Evolutionary conservation across 2,888 invertebrate species (phyloP), one percentile per base, ranked within the genome.

Genomic region (Pristionchus exspectatus): DNA sequence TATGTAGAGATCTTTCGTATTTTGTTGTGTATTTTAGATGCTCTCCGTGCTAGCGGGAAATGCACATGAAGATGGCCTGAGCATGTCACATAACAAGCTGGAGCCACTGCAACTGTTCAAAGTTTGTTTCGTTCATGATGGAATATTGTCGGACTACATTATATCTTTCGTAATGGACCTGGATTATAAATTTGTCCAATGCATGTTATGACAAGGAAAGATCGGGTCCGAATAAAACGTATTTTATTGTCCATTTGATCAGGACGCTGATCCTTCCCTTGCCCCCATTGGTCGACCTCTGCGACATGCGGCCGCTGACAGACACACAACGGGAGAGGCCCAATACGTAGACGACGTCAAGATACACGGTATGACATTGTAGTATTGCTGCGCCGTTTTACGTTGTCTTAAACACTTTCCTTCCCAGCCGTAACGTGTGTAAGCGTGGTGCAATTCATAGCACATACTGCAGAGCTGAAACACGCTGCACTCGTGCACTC

Each of bases 291-390:
- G 98, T 0, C 96, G 97, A 90, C 97, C 98, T 0, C 95, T 97
- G 86, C 96, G 97, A 0, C 98, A 98, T 94, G 95, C 96, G 85
- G 97, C 98, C 16, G 98, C 97, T 0, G 96, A 96, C 69, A 97
- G 98, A 95, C 98, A 98, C 95, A 97, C 97, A 1, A 97, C 97
- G 0, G 96, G 98, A 0, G 98, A 98, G 96, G 98, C 98, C 0
- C 96, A 97, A 87, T 98, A 98, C 95, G 97, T 97, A 92, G 98
- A 98, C 95, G 98, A 98, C 95, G 97, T 98, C 93, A 77, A 84
- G 66, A 69, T 69, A 54, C 56, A 90, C 24, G 85, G 90, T 90
- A 85, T 3, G n/a, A n/a, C n/a, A n/a, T n/a, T n/a, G n/a, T n/a
- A n/a, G n/a, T n/a, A n/a, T n/a, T n/a, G n/a, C n/a, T n/a, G n/a